phyloP scores from a whole-genome alignment of 2,113 vertebrate genomes.

The Pao palembangensis region DNA sequence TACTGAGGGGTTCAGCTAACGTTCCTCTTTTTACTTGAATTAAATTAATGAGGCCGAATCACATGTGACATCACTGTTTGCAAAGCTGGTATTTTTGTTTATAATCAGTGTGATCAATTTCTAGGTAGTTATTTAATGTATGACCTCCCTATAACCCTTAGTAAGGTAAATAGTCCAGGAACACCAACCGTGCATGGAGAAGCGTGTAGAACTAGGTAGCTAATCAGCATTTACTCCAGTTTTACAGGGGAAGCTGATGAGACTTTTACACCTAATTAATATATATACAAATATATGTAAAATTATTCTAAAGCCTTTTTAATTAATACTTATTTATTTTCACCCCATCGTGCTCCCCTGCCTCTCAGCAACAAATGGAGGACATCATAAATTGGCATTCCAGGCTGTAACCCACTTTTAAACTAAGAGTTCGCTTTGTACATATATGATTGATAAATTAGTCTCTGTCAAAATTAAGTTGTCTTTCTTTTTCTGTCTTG shows the following conservation, averaged over 20 bases:
- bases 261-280: conserved; percentile 73
- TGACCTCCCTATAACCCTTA: conserved; percentile 51
- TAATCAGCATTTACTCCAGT: conserved; percentile 73
- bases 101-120: conserved; percentile 47
- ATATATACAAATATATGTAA: conserved; percentile 78
- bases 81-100: conserved; percentile 55
- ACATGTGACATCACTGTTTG: conserved; percentile 40
- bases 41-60: conserved; percentile 47
- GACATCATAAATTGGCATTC: conserved; percentile 24
- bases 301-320: conserved; percentile 70
- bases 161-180: conserved; percentile 52
- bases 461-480: conserved; percentile 24
- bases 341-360: conserved; percentile 58
- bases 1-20: conserved; percentile 43
- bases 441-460: conserved; percentile 44
- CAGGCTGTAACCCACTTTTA: conserved; percentile 2
- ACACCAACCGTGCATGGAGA: conserved; percentile 59
- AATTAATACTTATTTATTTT: conserved; percentile 76
- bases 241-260: conserved; percentile 77
- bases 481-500: not conserved
- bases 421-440: conserved; percentile 27
- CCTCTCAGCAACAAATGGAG: conserved; percentile 34
- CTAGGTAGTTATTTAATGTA: conserved; percentile 65
- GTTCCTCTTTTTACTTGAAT: conserved; percentile 61
- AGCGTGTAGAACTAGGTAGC: conserved; percentile 70